A percentile compares a stretch with the other conserved stretches of the same genome.
These are phyloP conservation scores for Cheirogaleus medius DNA, from an alignment of 2,113 vertebrate species.

Conservation along the genomic window DNA sequence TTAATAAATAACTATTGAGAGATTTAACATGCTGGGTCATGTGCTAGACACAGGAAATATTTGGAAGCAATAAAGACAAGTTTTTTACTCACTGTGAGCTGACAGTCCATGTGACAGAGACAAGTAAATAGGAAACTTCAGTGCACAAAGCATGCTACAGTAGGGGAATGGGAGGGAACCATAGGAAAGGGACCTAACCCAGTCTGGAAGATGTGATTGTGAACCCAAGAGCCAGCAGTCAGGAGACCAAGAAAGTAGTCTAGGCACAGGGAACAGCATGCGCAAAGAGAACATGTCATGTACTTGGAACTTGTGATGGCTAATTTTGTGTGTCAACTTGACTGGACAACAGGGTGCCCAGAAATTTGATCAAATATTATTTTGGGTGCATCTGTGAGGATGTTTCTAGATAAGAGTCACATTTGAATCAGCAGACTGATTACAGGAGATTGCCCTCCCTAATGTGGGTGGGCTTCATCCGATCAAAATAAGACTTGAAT, in stretches of 20 bases:
- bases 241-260: not conserved
- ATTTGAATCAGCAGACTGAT: not conserved
- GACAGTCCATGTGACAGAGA: not conserved
- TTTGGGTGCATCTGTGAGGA: not conserved
- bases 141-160: too few species aligned
- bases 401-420: not conserved
- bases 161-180: fast-evolving
- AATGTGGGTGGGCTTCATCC: not conserved
- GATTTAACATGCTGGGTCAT: not conserved
- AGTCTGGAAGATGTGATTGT: not conserved
- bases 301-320: not conserved
- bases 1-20: not conserved
- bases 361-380: not conserved
- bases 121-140: not conserved
- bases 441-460: not conserved
- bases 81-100: not conserved
- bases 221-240: not conserved
- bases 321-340: not conserved
- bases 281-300: not conserved
- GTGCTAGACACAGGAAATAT: not conserved
- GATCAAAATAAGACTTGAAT: not conserved
- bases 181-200: not conserved
- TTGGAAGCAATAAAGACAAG: not conserved
- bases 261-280: not conserved
- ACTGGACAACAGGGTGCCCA: not conserved